phyloP scores from a whole-genome alignment of 2,113 vertebrate genomes.

The Azemiops feae region DNA sequence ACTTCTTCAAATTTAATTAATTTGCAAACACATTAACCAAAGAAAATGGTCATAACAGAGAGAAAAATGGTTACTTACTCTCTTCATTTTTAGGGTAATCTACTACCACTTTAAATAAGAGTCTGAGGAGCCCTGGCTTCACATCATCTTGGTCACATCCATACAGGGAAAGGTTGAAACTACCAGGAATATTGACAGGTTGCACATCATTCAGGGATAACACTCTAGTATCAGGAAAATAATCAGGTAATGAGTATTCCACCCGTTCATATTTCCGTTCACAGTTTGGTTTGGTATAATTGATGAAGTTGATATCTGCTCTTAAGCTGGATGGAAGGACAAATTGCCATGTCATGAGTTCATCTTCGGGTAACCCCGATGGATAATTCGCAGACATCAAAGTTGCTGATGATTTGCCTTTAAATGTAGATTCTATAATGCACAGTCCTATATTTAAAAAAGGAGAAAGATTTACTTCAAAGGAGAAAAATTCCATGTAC shows the following conservation, averaged over 20 bases:
- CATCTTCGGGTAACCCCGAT: constrained; percentile 68
- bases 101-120: constrained; percentile 78
- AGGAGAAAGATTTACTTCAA: neutral
- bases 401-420: constrained; percentile 68
- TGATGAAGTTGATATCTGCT: constrained; percentile 74
- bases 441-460: constrained; percentile 64
- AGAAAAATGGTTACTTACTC: constrained; percentile 63
- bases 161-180: constrained; percentile 82
- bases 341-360: constrained; percentile 86
- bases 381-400: constrained; percentile 85
- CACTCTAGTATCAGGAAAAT: constrained; percentile 39
- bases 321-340: constrained; percentile 78
- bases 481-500: neutral
- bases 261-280: constrained; percentile 72
- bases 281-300: constrained; percentile 77
- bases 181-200: constrained; percentile 77
- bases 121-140: constrained; percentile 63
- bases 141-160: constrained; percentile 82
- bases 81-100: constrained; percentile 62
- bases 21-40: neutral
- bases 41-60: neutral
- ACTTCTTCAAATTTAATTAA: neutral
- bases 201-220: constrained; percentile 71
- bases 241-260: constrained; percentile 70
- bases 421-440: constrained; percentile 78